Percentiles rank a stretch among this genome's conserved stretches.
Evolutionary conservation across 2,888 invertebrate species (phyloP).

Genomic region (Iselma pallidipennis): DNA sequence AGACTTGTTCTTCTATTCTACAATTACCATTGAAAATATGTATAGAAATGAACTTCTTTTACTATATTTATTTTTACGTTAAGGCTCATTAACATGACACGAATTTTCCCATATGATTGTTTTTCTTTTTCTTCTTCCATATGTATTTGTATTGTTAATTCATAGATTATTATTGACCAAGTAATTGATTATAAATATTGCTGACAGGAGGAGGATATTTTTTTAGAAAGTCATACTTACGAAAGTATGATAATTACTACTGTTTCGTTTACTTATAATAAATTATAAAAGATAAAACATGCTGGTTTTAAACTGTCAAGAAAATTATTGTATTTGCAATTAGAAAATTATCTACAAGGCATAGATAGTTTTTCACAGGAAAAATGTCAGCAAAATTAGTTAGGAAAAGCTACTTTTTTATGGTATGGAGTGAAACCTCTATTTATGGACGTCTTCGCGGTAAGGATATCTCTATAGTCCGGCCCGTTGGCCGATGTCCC

Average conservation of each 20-base stretch:
- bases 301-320: constrained; percentile 7
- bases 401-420: too few relatives aligned
- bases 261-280: neutral
- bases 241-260: constrained; percentile 16
- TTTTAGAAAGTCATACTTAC: constrained; percentile 13
- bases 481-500: too few relatives aligned
- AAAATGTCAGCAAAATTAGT: too few relatives aligned
- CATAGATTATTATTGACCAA: neutral
- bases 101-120: neutral
- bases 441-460: too few relatives aligned
- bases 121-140: too few relatives aligned
- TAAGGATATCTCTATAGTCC: too few relatives aligned
- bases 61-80: too few relatives aligned
- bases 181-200: neutral
- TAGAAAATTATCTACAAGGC: neutral
- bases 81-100: neutral
- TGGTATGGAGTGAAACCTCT: too few relatives aligned
- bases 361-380: neutral
- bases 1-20: neutral
- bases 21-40: neutral
- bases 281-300: neutral
- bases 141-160: too few relatives aligned
- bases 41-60: too few relatives aligned
- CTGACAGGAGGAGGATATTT: neutral
- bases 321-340: constrained; percentile 13